These are phyloP conservation scores for Coptodon bakossiorum DNA, from an alignment of 2,113 vertebrate species.

Conservation along the genomic window DNA sequence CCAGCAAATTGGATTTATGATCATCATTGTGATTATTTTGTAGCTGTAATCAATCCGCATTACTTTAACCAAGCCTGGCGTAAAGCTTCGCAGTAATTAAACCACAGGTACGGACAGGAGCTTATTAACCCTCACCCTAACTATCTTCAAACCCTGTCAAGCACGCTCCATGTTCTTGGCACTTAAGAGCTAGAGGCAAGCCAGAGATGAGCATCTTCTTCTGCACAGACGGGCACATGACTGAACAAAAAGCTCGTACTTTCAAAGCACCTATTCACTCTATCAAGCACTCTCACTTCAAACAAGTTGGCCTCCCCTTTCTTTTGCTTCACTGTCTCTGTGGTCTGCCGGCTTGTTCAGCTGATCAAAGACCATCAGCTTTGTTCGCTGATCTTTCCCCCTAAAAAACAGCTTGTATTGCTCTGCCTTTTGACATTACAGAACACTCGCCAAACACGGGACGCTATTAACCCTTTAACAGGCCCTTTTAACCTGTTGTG, in stretches of 20 bases:
- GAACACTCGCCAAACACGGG: background rate
- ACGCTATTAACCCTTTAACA: background rate
- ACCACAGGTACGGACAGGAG: background rate
- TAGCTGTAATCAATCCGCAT: constrained; percentile 24
- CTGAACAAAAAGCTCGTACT: constrained; percentile 4
- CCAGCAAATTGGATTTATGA: constrained; percentile 28
- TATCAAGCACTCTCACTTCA: constrained; percentile 46
- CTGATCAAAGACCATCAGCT: constrained; percentile 63
- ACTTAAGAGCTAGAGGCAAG: background rate
- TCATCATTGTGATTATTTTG: constrained; percentile 21
- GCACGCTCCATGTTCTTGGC: background rate
- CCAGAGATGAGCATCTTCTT: constrained; percentile 7
- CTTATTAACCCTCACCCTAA: constrained; percentile 3
- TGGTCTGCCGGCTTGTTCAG: constrained; percentile 16
- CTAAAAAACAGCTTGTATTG: constrained; percentile 49
- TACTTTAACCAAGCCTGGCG: background rate
- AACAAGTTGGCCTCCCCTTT: constrained; percentile 6
- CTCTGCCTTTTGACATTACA: background rate
- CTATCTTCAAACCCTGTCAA: background rate
- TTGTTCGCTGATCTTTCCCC: constrained; percentile 42
- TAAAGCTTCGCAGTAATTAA: background rate
- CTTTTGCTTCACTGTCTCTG: constrained; percentile 16
- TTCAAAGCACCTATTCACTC: constrained; percentile 37
- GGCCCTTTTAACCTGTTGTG: background rate
- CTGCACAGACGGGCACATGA: background rate